Evolutionary conservation across 2,797 vertebrate species (phyloP), one percentile per base, ranked within the genome.

Genomic region (Coregonus sp.): DNA sequence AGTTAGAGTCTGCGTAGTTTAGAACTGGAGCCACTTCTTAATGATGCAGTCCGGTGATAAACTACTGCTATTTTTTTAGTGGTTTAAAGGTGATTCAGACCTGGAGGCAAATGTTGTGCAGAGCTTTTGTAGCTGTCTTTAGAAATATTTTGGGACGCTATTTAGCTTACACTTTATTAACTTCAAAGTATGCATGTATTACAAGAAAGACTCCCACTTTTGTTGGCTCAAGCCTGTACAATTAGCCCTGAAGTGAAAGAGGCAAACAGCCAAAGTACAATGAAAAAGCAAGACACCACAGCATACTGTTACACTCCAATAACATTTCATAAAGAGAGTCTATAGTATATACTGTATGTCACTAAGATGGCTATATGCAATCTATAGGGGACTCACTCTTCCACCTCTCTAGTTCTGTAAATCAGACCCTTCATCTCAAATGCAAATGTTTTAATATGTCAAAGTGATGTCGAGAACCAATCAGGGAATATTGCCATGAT

Each of bases 381-480:
- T 59, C 56, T 59, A n/a, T n/a, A 59, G 61, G 25, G 20, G 3
- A 33, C 31, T 16, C 12, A 12, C 31, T 25, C 66, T 47, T 47
- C 15, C 68, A 79, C 71, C 83, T 84, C 81, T 51, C 80, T 31
- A 68, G 77, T 78, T 83, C 80, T 77, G 72, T 47, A 47, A 47
- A 47, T 33, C 50, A 86, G 82, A 86, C 82, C 75, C 80, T 74
- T 85, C 84, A 61, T 85, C 81, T 86, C 80, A 75, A 80, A 89
- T 90, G 89, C 83, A 91, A 90, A 89, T 89, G 84, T 91, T 92
- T 90, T 91, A 93, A 93, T 91, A 90, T 86, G 84, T 81, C 83
- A 78, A 75, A 90, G 87, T 89, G 89, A 90, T 89, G 88, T 87
- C 70, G 63, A 76, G 84, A 91, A 85, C 91, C 92, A 92, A 90